Percentiles rank a stretch among this genome's conserved stretches.
Conservation (phyloP, 2,888 invertebrate genomes). For the Drosophila bunnanda region DNA sequence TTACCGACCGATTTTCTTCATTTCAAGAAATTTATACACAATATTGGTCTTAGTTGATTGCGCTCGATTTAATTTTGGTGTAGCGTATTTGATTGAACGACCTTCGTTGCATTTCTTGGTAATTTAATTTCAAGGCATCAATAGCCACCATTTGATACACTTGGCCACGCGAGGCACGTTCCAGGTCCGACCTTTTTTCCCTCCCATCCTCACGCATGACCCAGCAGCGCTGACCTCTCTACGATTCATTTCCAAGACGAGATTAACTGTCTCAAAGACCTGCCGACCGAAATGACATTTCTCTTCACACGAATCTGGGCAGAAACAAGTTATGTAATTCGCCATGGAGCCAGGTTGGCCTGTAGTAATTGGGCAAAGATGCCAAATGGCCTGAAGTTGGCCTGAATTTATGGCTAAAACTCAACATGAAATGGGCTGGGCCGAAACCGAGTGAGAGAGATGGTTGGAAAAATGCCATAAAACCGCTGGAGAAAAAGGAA, state of each 20-base stretch:
- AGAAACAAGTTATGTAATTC: conserved; percentile 65
- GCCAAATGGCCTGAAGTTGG: conserved; percentile 36
- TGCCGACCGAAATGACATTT: conserved; percentile 49
- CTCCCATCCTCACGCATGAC: conserved; percentile 29
- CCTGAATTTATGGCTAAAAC: conserved; percentile 45
- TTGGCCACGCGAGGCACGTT: conserved; percentile 53
- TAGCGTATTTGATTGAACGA: conserved; percentile 27
- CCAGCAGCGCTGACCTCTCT: conserved; percentile 30
- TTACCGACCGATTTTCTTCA: conserved; percentile 5
- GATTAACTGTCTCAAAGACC: conserved; percentile 21
- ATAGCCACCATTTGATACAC: conserved; percentile 16
- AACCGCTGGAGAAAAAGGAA: conserved; percentile 51
- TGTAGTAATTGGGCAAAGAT: conserved; percentile 29
- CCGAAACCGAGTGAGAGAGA: conserved; percentile 10
- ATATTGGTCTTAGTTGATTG: conserved; percentile 36
- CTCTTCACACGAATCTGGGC: conserved; percentile 44
- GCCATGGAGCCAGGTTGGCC: conserved; percentile 27
- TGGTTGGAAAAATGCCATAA: conserved; percentile 43
- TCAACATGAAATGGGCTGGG: conserved; percentile 49
- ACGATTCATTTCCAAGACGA: conserved; percentile 13
- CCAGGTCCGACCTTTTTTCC: conserved; percentile 21
- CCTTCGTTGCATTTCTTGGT: conserved; percentile 35
- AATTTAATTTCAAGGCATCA: conserved; percentile 26
- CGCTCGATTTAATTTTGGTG: conserved; percentile 50
- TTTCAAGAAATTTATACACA: neutral